Evolutionary conservation across 2,888 invertebrate species (phyloP).

Genomic region (Flexamia atlantica): DNA sequence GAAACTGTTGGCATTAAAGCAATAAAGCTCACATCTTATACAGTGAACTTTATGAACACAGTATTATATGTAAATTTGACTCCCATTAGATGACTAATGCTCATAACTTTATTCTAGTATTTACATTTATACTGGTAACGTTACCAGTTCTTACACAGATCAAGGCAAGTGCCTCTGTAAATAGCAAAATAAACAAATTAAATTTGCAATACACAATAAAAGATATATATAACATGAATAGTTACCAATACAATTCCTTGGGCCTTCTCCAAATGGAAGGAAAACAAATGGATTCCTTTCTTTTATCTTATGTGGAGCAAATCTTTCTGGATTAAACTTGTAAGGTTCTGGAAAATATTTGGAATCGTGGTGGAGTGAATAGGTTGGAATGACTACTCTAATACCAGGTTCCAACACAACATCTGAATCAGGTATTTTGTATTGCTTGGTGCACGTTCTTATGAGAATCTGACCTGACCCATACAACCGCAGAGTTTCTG

Average conservation of each 20-base stretch:
- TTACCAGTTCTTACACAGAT: too few species aligned
- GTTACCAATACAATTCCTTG: conserved; percentile 52
- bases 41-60: too few species aligned
- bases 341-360: conserved; percentile 51
- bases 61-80: too few species aligned
- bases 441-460: conserved; percentile 29
- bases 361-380: conserved; percentile 50
- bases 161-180: too few species aligned
- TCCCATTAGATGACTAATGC: too few species aligned
- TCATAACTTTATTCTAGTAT: too few species aligned
- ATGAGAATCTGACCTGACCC: conserved; percentile 39
- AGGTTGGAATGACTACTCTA: conserved; percentile 35
- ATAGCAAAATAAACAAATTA: too few species aligned
- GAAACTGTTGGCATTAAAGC: too few species aligned
- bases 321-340: conserved; percentile 45
- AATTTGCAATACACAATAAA: too few species aligned
- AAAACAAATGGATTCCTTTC: conserved; percentile 26
- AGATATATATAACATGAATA: too few species aligned
- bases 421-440: neutral
- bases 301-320: conserved; percentile 1
- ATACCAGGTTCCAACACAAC: conserved; percentile 7
- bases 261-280: conserved; percentile 54
- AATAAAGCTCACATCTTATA: too few species aligned
- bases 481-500: conserved; percentile 36
- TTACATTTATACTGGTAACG: too few species aligned